Evolutionary conservation across 2,888 invertebrate species (phyloP).

Genomic region (Matsumyia berberina): DNA sequence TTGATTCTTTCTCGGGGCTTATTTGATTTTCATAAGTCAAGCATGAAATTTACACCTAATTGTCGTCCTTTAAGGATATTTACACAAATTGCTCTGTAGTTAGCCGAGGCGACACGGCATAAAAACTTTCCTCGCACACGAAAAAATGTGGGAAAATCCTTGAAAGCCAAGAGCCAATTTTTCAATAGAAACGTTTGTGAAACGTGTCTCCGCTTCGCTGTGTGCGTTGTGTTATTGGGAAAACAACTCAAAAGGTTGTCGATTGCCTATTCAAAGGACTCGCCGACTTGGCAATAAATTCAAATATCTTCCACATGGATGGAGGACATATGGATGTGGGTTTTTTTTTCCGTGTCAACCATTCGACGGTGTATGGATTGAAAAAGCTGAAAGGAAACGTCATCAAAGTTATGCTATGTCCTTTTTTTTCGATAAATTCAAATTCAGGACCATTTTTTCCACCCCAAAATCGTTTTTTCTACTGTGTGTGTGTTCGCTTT

Average conservation of each 20-base stretch:
- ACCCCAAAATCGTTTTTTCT: conserved; percentile 33
- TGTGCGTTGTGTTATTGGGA: conserved; percentile 67
- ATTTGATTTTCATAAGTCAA: conserved; percentile 75
- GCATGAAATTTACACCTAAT: conserved; percentile 75
- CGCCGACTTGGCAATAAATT: conserved; percentile 75
- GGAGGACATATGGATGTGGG: conserved; percentile 14
- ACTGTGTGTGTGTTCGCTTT: conserved; percentile 17
- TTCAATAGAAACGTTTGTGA: conserved; percentile 51
- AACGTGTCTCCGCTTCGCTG: conserved; percentile 36
- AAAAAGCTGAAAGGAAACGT: not conserved
- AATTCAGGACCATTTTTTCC: conserved; percentile 1
- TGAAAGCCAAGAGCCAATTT: conserved; percentile 73
- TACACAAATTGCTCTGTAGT: conserved; percentile 61
- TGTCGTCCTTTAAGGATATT: conserved; percentile 67
- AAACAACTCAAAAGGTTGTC: conserved; percentile 76
- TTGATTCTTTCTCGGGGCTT: conserved; percentile 46
- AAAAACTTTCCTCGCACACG: conserved; percentile 44
- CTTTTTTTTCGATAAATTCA: conserved; percentile 35
- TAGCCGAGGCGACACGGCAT: conserved; percentile 26
- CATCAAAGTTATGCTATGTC: conserved; percentile 34
- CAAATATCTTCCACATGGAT: conserved; percentile 68
- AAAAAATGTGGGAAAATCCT: conserved; percentile 74
- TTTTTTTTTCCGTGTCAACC: no score
- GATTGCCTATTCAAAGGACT: conserved; percentile 74
- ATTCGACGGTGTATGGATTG: not conserved